These are phyloP conservation scores for Danionella cerebrum DNA, from an alignment of 2,113 vertebrate species.

Conservation along the genomic window DNA sequence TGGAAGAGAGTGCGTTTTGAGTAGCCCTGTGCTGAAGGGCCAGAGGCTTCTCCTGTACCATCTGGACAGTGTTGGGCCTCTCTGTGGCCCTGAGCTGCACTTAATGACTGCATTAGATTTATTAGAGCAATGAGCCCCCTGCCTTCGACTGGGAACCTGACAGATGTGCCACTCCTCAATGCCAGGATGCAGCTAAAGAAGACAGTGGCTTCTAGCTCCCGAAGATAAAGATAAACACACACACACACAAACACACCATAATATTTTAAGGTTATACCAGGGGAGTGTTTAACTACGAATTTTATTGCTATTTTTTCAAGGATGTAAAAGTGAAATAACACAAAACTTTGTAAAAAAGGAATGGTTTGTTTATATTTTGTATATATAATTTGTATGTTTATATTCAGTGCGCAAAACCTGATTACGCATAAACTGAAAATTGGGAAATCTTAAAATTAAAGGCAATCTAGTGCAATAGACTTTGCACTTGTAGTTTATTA, in stretches of 20 bases:
- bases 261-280: background rate
- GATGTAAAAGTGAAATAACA: no score
- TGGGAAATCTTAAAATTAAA: no score
- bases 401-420: no score
- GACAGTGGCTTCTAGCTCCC: background rate
- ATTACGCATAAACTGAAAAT: no score
- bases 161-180: conserved; percentile 12
- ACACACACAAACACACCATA: background rate
- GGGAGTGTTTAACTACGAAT: no score
- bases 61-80: conserved; percentile 31
- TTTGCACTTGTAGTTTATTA: no score
- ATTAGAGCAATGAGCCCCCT: conserved; percentile 26
- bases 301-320: no score
- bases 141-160: background rate
- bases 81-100: conserved; percentile 15
- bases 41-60: conserved; percentile 16
- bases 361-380: no score
- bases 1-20: conserved; percentile 15
- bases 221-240: background rate
- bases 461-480: no score
- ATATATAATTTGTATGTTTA: no score
- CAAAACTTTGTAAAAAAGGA: no score
- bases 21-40: conserved; percentile 9
- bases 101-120: conserved; percentile 32
- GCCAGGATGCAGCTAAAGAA: conserved; percentile 1